A percentile compares a stretch with the other conserved stretches of the same genome.
Conservation (phyloP, 1,140 invertebrate species). For the Zophobas atratus region DNA sequence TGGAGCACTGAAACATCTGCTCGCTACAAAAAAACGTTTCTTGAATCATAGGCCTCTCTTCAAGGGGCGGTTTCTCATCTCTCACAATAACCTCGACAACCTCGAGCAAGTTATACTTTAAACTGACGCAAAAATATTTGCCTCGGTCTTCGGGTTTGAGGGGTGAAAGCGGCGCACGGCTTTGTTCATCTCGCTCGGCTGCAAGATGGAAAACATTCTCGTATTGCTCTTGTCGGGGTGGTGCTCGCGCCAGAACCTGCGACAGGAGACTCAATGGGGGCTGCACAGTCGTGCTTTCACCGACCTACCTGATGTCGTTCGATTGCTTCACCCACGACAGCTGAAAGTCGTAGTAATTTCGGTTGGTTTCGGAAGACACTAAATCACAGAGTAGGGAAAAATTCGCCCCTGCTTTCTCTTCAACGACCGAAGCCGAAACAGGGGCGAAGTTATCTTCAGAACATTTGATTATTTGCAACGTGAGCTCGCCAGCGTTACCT, state of each 20-base stretch:
- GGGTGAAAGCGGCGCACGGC: slow-evolving; percentile 60
- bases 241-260: slow-evolving; percentile 10
- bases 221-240: slow-evolving; percentile 5
- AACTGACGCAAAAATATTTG: slow-evolving; percentile 63
- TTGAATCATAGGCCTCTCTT: slow-evolving; percentile 50
- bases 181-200: slow-evolving; percentile 57
- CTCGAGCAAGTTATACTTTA: slow-evolving; percentile 62
- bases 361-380: slow-evolving; percentile 55
- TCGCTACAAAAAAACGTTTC: slow-evolving; percentile 60
- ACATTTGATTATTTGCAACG: slow-evolving; percentile 61
- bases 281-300: background rate
- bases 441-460: slow-evolving; percentile 58
- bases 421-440: slow-evolving; percentile 54
- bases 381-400: slow-evolving; percentile 64
- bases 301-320: slow-evolving; percentile 44
- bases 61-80: slow-evolving; percentile 51
- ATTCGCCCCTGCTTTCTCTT: slow-evolving; percentile 62
- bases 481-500: slow-evolving; percentile 29
- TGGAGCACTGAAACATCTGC: slow-evolving; percentile 64
- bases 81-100: slow-evolving; percentile 57
- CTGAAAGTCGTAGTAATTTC: slow-evolving; percentile 58
- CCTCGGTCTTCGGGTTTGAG: slow-evolving; percentile 60
- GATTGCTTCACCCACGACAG: slow-evolving; percentile 59
- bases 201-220: slow-evolving; percentile 43
- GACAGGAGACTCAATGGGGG: background rate